Base-by-base conservation (phyloP, 2,888 invertebrate genomes). In the Pantelozetes paolii region DNA sequence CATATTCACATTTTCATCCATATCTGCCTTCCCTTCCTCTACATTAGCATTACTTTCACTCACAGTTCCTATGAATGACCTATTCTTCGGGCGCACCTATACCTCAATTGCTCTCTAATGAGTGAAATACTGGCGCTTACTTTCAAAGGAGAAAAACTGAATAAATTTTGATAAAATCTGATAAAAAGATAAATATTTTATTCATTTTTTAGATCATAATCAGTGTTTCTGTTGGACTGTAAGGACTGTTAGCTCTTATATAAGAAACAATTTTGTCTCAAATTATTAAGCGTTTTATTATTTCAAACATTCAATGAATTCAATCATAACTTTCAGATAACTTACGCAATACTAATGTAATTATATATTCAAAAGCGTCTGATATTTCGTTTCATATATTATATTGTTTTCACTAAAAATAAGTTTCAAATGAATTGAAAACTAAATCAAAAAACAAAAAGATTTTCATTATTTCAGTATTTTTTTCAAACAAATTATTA, bases 1-100 rank as follows among this genome's bases (percentile, higher is more conserved):
- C 62, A 36, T 36, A 64, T 64, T 36, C 36, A 64, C 36, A 64
- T 64, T n/a, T 64, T 64, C 36, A 64, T 64, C 32, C 36, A 28
- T 36, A 36, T 64, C 32, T 40, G 11, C 18, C 20, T 20, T n/a
- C 28, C 62, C 36, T 40, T 64, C 62, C 62, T 40, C n/a, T 64
- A 5, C 54, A 20, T 54, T 48, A 23, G 20, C 36, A 64, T 64
- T 64, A 36, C 36, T 30, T 62, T 62, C 20, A 54, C 54, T 23
- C 23, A 15, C 36, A 18, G 18, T 64, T 23, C 20, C 36, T 36
- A 64, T 64, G 62, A 40, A 3, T 64, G 62, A 64, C 62, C 62
- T 23, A 64, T 36, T 64, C 62, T 36, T 36, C 36, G 11, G 62
- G 36, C 62, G 62, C 62, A 64, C 62, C 62, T 64, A 30, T 28